phyloP scores from a whole-genome alignment of 2,797 vertebrate genomes.

The Enteromius mattozi region DNA sequence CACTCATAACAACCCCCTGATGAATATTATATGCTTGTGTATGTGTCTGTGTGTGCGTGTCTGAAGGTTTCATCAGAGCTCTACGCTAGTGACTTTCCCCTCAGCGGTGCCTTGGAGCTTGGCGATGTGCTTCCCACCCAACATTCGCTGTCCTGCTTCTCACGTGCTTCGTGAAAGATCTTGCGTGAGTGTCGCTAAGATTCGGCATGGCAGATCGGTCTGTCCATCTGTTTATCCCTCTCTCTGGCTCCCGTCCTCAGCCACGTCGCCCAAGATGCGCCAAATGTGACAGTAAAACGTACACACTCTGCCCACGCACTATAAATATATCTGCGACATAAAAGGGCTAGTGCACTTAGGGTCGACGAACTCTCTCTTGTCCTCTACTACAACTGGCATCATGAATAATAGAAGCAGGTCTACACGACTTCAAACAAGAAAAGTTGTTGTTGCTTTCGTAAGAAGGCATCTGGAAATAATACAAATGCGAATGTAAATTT shows the following conservation, averaged over 20 bases:
- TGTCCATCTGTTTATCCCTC: slow-evolving; percentile 41
- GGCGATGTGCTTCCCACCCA: slow-evolving; percentile 10
- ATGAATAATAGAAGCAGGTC: slow-evolving; percentile 28
- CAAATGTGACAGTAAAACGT: slow-evolving; percentile 51
- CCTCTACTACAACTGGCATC: slow-evolving; percentile 33
- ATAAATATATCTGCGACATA: slow-evolving; percentile 58
- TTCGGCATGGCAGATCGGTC: slow-evolving; percentile 2
- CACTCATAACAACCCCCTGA: slow-evolving; percentile 44
- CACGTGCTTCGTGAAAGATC: slow-evolving; percentile 4
- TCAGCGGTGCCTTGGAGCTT: slow-evolving; percentile 36
- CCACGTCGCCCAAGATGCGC: slow-evolving; percentile 2
- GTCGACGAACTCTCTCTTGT: slow-evolving; percentile 34
- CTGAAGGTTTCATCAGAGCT: slow-evolving; percentile 19
- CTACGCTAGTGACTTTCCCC: slow-evolving; percentile 34
- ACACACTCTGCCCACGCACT: slow-evolving; percentile 52
- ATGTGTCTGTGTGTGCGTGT: slow-evolving; percentile 15
- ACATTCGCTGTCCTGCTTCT: slow-evolving; percentile 2
- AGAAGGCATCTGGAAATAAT: not conserved
- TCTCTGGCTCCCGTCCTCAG: slow-evolving; percentile 27
- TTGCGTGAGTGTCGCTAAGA: slow-evolving; percentile 20
- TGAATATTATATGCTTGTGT: slow-evolving; percentile 41
- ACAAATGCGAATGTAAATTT: not conserved
- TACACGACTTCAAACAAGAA: slow-evolving; percentile 18
- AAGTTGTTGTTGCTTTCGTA: slow-evolving; percentile 2
- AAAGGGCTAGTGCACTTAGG: slow-evolving; percentile 53